Evolutionary conservation across 2,797 vertebrate species (phyloP), one percentile per base, ranked within the genome.

Genomic region (Falco biarmicus): DNA sequence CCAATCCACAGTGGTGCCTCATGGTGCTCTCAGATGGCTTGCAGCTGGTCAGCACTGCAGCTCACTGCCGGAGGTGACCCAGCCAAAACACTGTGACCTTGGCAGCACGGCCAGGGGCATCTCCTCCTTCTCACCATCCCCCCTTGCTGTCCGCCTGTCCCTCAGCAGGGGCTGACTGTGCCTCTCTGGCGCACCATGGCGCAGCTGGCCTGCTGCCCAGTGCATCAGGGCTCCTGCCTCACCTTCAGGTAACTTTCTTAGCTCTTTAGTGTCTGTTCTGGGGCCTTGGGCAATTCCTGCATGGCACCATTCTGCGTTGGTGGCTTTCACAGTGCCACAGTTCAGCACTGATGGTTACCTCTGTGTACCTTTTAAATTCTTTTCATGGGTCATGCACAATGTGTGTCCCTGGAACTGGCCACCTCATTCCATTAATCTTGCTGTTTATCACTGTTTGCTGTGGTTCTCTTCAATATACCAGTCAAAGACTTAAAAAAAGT

Each of bases 221-320:
- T 13, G 13, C 39, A 9, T 78, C 59, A 21, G 15, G 31, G 50
- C 37, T 69, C 11, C 73, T 68, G 28, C 41, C 10, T 79, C n/a
- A 13, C 29, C 63, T 80, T 85, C 60, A 32, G 25, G 26, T 59
- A 51, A 43, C 53, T 59, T 76, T 43, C 16, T 82, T 21, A 66
- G 56, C 68, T 47, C 45, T 53, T 90, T 41, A 45, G 51, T 8
- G 1, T 87, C 64, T 76, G 2, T 59, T 64, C 25, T 39, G 45
- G 24, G 28, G 18, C 25, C 63, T 84, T 26, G 9, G 34, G 70
- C 43, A 61, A 16, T 70, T 92, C 56, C 75, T 70, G 31, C 19
- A 7, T 0, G 0, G 10, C 48, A 66, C 31, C 15, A 1, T 51
- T 9, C 1, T 45, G 13, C 29, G 0, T 15, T 9, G 1, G 29